Evolutionary conservation across 1,140 invertebrate species (phyloP).

Genomic region (Drosophila triauraria): DNA sequence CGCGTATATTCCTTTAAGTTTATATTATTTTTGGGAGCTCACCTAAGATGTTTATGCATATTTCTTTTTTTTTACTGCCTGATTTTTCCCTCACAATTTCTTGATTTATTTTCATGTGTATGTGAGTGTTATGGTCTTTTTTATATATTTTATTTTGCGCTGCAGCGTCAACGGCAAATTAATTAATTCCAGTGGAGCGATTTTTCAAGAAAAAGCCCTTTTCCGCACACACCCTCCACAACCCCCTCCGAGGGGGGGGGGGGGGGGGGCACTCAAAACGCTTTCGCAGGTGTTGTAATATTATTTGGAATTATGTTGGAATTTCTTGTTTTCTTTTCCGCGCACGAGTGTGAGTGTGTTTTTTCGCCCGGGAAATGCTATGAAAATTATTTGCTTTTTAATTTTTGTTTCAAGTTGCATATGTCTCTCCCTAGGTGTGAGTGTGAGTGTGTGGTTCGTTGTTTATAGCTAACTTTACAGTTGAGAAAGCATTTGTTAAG

Average conservation of each 20-base stretch:
- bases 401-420: slow-evolving; percentile 81
- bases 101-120: slow-evolving; percentile 39
- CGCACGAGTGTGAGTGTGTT: slow-evolving; percentile 16
- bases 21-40: background rate
- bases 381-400: slow-evolving; percentile 83
- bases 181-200: slow-evolving; percentile 83
- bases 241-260: slow-evolving; percentile 13
- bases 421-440: slow-evolving; percentile 60
- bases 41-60: background rate
- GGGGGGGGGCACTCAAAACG: slow-evolving; percentile 59
- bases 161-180: slow-evolving; percentile 69
- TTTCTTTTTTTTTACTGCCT: slow-evolving; percentile 1
- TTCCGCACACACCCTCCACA: slow-evolving; percentile 38
- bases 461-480: slow-evolving; percentile 83
- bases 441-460: slow-evolving; percentile 41
- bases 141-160: slow-evolving; percentile 34
- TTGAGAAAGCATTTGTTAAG: slow-evolving; percentile 81
- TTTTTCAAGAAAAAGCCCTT: slow-evolving; percentile 82
- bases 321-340: slow-evolving; percentile 49
- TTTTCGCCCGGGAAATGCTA: slow-evolving; percentile 63
- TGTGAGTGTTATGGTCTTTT: slow-evolving; percentile 31
- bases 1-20: background rate
- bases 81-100: slow-evolving; percentile 41
- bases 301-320: slow-evolving; percentile 81
- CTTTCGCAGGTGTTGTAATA: slow-evolving; percentile 81